A percentile compares a stretch with the other conserved stretches of the same genome.
These are phyloP conservation scores for Rallus limicola DNA, from an alignment of 2,113 vertebrate genomes.

Conservation along the genomic window DNA sequence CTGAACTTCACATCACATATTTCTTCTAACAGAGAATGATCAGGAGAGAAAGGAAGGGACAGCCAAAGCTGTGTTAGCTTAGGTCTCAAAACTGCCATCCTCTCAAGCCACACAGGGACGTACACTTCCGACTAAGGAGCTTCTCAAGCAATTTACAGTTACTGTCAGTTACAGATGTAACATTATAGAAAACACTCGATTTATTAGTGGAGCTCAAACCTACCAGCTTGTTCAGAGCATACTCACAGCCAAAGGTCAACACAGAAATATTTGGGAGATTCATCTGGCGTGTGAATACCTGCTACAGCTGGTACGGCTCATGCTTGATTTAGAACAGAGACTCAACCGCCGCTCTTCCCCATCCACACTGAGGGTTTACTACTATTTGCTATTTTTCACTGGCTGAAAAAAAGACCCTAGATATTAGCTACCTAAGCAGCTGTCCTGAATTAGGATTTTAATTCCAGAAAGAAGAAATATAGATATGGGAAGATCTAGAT, in stretches of 20 bases:
- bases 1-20: background rate
- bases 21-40: background rate
- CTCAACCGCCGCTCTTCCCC: background rate
- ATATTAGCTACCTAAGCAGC: slow-evolving; percentile 8
- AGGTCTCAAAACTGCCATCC: background rate
- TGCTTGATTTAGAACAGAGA: background rate
- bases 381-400: background rate
- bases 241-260: slow-evolving; percentile 12
- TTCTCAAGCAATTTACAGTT: background rate
- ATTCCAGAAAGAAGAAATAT: background rate
- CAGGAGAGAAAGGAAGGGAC: background rate
- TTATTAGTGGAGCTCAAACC: background rate
- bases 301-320: slow-evolving; percentile 42
- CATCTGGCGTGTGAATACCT: background rate
- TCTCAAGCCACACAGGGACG: background rate
- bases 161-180: slow-evolving; percentile 8
- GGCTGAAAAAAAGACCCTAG: background rate
- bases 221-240: background rate
- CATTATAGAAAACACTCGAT: slow-evolving; percentile 18
- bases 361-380: background rate
- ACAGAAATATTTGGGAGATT: slow-evolving; percentile 22
- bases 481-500: background rate
- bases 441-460: slow-evolving; percentile 16
- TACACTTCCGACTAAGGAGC: background rate
- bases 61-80: background rate